A percentile compares a stretch with the other conserved stretches of the same genome.
Conservation (phyloP, 1,140 invertebrate species). For the Cyrtorhinus lividipennis region DNA sequence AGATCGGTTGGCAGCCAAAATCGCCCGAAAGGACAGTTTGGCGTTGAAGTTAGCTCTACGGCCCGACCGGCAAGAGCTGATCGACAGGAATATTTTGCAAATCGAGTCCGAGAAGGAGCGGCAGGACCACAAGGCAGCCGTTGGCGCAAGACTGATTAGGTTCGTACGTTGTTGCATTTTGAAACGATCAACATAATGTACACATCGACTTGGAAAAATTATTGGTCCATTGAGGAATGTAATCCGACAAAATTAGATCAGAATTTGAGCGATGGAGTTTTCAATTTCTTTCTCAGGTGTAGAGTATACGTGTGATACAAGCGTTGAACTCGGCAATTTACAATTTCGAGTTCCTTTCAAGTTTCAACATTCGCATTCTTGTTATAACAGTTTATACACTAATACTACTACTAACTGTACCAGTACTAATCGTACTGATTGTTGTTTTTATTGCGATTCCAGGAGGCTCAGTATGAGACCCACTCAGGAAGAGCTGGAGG, state of each 20-base stretch:
- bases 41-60: conserved; percentile 83
- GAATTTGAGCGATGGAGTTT: no score
- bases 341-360: no score
- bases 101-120: conserved; percentile 84
- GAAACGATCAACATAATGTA: no score
- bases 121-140: conserved; percentile 84
- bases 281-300: no score
- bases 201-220: no score
- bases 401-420: background rate
- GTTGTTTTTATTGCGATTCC: conserved; percentile 20
- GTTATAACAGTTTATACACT: no score
- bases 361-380: no score
- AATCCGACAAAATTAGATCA: no score
- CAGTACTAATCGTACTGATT: background rate
- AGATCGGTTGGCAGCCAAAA: conserved; percentile 67
- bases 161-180: no score
- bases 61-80: conserved; percentile 84
- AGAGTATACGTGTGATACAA: no score
- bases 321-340: no score
- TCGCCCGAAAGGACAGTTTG: conserved; percentile 89
- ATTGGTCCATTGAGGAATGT: no score
- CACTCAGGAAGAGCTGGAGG: conserved; percentile 92
- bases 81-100: conserved; percentile 92
- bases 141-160: conserved; percentile 85
- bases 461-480: conserved; percentile 92